Evolutionary conservation across 2,797 vertebrate species (phyloP).

Genomic region (Acestrorhynchus altus): DNA sequence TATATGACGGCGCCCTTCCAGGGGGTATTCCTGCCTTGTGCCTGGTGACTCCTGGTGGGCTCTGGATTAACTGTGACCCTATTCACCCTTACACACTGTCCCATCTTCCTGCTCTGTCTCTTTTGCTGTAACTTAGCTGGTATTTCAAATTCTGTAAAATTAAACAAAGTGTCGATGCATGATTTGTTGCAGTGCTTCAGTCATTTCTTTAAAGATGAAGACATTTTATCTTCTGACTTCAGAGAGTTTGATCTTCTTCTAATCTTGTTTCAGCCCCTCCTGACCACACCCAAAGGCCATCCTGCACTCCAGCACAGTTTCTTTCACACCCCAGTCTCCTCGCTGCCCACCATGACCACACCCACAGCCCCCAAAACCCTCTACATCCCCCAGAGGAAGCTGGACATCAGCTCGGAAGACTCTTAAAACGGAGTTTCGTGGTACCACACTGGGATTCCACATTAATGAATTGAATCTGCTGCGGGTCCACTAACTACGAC

Average conservation of each 20-base stretch:
- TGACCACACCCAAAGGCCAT: conserved; percentile 83
- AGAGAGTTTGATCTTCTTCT: not conserved
- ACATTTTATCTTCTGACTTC: too few species aligned
- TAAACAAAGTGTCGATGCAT: too few species aligned
- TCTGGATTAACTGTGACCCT: too few species aligned
- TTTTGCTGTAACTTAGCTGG: too few species aligned
- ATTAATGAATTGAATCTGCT: conserved; percentile 23
- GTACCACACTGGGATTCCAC: not conserved
- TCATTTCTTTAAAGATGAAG: too few species aligned
- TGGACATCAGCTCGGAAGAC: conserved; percentile 85
- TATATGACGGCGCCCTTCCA: too few species aligned
- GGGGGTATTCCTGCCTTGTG: too few species aligned
- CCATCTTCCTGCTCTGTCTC: too few species aligned
- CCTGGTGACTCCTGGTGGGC: too few species aligned
- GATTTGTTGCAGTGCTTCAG: too few species aligned
- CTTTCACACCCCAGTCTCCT: conserved; percentile 84
- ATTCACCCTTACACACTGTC: too few species aligned
- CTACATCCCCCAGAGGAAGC: conserved; percentile 88
- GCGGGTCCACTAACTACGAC: conserved; percentile 44
- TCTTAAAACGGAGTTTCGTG: conserved; percentile 46
- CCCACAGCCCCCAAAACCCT: conserved; percentile 73
- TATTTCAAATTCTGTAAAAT: too few species aligned
- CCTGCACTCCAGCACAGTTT: conserved; percentile 82
- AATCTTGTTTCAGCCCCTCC: conserved; percentile 75
- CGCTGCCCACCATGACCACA: conserved; percentile 70